Conservation (phyloP, 2,113 vertebrate genomes). For the Trogon surrucura region DNA sequence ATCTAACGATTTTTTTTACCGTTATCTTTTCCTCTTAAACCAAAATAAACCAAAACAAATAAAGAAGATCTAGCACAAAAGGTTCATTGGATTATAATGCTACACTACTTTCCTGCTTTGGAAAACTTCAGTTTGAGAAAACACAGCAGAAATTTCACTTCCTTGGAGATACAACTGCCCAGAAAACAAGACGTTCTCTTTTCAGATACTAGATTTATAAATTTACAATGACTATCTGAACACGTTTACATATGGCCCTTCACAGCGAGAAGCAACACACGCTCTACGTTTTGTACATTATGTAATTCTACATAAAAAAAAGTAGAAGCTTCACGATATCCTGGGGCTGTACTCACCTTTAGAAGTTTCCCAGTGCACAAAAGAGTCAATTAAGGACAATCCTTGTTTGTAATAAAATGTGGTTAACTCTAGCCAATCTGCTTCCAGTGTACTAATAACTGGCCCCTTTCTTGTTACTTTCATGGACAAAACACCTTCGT, state of each 20-base stretch:
- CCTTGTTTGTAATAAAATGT: slow-evolving; percentile 93
- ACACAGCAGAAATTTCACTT: not conserved
- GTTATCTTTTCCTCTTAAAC: not conserved
- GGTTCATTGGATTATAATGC: not conserved
- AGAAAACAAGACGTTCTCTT: not conserved
- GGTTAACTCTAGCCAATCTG: slow-evolving; percentile 95
- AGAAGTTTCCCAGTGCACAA: slow-evolving; percentile 91
- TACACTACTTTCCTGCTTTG: not conserved
- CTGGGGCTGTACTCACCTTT: slow-evolving; percentile 80
- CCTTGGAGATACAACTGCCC: not conserved
- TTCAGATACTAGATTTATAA: not conserved
- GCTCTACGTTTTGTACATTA: not conserved
- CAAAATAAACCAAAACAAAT: not conserved
- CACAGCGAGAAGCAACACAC: not conserved
- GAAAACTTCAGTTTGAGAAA: not conserved
- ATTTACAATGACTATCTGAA: not conserved
- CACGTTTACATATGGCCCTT: not conserved
- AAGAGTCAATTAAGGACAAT: slow-evolving; percentile 92
- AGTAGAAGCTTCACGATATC: not conserved
- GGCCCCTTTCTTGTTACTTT: slow-evolving; percentile 91
- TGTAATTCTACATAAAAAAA: not conserved
- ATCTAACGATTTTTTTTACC: not conserved
- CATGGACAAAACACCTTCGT: slow-evolving; percentile 90
- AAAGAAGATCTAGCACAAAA: not conserved
- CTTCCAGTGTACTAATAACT: slow-evolving; percentile 88